Percentiles rank a stretch among this genome's conserved stretches.
Evolutionary conservation across 2,888 invertebrate species (phyloP).

Genomic region (Coenonympha glycerion): DNA sequence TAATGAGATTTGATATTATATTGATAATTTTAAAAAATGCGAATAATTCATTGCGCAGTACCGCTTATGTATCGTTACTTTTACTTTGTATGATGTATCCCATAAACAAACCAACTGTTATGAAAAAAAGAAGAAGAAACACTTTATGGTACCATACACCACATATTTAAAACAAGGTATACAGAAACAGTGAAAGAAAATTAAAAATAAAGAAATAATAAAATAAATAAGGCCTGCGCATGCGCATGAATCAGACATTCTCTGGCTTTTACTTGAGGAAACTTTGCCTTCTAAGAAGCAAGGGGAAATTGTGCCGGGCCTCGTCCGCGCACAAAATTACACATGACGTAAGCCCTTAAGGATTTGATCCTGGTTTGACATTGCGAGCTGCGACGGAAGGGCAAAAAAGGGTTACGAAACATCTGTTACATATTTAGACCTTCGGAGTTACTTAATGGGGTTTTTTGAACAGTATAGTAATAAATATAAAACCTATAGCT

Average conservation of each 20-base stretch:
- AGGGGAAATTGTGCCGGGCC: conserved; percentile 26
- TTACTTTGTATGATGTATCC: no score
- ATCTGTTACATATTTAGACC: conserved; percentile 26
- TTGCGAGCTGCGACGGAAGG: conserved; percentile 25
- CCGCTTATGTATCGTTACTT: no score
- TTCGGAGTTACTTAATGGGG: conserved; percentile 13
- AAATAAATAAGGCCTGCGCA: conserved; percentile 18
- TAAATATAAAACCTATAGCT: not conserved
- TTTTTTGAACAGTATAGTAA: not conserved
- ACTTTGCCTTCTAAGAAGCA: conserved; percentile 36
- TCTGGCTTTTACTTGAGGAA: conserved; percentile 37
- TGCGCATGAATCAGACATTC: conserved; percentile 37
- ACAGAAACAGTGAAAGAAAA: not conserved
- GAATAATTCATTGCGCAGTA: no score
- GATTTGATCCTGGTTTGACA: conserved; percentile 33
- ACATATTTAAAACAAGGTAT: not conserved
- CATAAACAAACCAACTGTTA: not conserved
- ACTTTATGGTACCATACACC: no score
- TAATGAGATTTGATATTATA: no score
- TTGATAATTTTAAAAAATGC: no score
- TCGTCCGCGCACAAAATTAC: conserved; percentile 26
- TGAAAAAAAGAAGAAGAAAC: not conserved
- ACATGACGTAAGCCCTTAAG: conserved; percentile 29
- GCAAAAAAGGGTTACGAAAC: conserved; percentile 25
- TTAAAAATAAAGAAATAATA: not conserved